Evolutionary conservation across 2,113 vertebrate genomes (phyloP).

Genomic region (Morphnarchus princeps): DNA sequence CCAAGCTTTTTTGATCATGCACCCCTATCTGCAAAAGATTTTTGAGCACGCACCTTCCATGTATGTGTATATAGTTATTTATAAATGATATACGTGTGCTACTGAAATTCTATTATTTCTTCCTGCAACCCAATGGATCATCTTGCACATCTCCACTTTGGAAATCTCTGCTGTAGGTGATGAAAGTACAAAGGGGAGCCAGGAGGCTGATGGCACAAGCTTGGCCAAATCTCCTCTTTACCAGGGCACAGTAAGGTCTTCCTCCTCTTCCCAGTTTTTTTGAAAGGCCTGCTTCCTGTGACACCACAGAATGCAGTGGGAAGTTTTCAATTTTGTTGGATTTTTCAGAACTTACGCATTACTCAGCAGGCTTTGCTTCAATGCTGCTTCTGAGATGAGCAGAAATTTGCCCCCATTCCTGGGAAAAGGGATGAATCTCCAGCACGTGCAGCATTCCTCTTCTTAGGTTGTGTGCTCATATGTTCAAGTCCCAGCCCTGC

Average conservation of each 20-base stretch:
- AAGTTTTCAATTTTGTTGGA: not conserved
- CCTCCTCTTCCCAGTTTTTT: not conserved
- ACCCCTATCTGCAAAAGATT: not conserved
- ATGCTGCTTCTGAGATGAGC: not conserved
- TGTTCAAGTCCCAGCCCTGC: not conserved
- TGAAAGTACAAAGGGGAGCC: not conserved
- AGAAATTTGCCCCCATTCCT: not conserved
- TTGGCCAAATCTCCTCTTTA: not conserved
- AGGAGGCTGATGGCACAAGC: not conserved
- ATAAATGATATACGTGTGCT: rapidly evolving
- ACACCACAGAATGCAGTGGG: not conserved
- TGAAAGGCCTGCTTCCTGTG: not conserved
- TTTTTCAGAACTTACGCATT: not conserved
- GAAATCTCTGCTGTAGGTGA: not conserved
- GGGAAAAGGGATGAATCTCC: not conserved
- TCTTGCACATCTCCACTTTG: not conserved
- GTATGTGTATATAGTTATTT: not conserved
- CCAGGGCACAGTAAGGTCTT: not conserved
- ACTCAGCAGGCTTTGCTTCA: not conserved
- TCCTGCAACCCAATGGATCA: not conserved
- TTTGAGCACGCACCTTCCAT: not conserved
- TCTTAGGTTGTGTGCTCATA: not conserved
- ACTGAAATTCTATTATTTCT: not conserved
- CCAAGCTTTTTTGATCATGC: not conserved
- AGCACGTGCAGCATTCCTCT: not conserved